phyloP scores from a whole-genome alignment of 2,113 vertebrate genomes.

The Hippoglossus stenolepis region DNA sequence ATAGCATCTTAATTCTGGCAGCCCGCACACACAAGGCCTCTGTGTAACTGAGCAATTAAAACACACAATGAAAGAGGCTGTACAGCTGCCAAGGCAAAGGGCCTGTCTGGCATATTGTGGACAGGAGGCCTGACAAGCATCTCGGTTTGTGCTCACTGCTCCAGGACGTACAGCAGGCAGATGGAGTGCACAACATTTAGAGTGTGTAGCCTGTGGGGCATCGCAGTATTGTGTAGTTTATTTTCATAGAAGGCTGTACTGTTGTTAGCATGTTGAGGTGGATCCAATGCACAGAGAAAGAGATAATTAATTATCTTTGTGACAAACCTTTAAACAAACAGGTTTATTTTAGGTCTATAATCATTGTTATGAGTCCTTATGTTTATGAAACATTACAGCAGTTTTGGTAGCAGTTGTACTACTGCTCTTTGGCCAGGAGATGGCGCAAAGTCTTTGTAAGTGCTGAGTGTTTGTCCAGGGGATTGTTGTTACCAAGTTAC shows the following conservation, averaged over 20 bases:
- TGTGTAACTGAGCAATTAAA: slow-evolving; percentile 3
- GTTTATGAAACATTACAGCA: neutral
- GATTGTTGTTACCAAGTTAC: too few species aligned
- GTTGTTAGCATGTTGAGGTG: neutral
- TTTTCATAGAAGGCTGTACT: neutral
- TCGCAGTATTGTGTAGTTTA: neutral
- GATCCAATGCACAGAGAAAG: neutral
- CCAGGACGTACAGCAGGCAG: neutral
- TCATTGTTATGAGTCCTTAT: neutral
- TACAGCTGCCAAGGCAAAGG: slow-evolving; percentile 2
- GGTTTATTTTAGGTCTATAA: neutral
- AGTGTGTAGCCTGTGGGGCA: neutral
- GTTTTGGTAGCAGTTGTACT: neutral
- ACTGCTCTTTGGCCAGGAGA: slow-evolving; percentile 35
- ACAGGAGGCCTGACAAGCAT: neutral
- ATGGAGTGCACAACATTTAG: neutral
- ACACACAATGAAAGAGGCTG: slow-evolving; percentile 1
- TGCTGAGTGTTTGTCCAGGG: too few species aligned
- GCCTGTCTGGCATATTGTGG: neutral
- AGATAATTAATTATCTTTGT: neutral
- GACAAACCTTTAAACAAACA: neutral
- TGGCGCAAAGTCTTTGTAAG: slow-evolving; percentile 17
- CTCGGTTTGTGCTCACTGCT: neutral
- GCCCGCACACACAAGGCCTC: neutral
- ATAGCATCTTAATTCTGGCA: neutral